These are phyloP conservation scores for Heliconius melpomene DNA, from an alignment of 1,140 invertebrate species.

Conservation along the genomic window DNA sequence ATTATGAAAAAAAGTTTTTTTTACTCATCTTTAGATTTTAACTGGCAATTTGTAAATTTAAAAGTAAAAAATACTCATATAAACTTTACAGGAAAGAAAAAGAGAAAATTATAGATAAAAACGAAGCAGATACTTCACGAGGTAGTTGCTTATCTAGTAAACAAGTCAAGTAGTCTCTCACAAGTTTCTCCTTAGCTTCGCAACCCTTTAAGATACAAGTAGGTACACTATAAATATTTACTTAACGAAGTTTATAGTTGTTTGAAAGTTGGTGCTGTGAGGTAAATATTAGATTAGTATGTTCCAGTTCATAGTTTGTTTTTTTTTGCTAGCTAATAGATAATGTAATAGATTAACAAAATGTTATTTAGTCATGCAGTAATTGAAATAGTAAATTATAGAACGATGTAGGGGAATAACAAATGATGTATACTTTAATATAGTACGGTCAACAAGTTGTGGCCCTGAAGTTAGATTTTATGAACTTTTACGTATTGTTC, in stretches of 20 bases:
- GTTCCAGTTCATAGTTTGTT: conserved; percentile 17
- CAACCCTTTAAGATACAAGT: conserved; percentile 7
- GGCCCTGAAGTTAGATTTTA: too few relatives aligned
- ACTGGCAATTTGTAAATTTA: too few relatives aligned
- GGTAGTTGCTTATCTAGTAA: neutral
- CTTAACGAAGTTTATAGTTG: conserved; percentile 20
- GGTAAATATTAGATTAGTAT: conserved; percentile 28
- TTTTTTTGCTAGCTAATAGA: conserved; percentile 7
- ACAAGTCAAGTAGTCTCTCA: conserved; percentile 7
- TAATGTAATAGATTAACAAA: neutral
- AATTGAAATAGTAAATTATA: neutral
- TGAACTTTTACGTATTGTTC: too few relatives aligned
- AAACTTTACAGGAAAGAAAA: neutral
- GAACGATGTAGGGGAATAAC: neutral
- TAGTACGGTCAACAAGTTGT: too few relatives aligned
- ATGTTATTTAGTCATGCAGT: neutral
- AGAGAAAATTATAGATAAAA: neutral
- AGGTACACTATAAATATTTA: conserved; percentile 24
- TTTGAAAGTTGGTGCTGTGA: conserved; percentile 45
- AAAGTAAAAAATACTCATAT: neutral
- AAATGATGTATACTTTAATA: too few relatives aligned
- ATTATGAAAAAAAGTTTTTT: too few relatives aligned
- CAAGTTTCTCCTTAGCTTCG: conserved; percentile 6
- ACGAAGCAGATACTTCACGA: neutral
- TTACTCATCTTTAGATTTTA: too few relatives aligned